Evolutionary conservation across 2,113 vertebrate genomes (phyloP), one percentile per base, ranked within the genome.

Genomic region (Gobiocypris rarus): DNA sequence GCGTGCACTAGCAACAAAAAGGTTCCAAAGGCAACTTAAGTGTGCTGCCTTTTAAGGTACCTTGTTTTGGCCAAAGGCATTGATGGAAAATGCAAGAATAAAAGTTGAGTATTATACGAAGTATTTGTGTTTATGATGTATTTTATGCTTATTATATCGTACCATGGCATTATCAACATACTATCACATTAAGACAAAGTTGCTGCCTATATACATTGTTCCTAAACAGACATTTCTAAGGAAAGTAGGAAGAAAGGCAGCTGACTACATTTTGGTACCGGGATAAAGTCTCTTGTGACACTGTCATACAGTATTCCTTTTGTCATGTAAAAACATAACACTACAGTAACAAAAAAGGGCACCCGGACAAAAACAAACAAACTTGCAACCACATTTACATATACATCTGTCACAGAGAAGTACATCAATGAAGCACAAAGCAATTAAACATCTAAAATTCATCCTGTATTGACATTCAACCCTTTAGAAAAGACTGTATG

Each of bases 381-480:
- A 71, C 38, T 10, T 43, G 38, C 67, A 43, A 71, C 38, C 10
- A 7, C 38, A 71, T 38, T 71, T 45, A 11, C 19, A 70, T n/a
- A 70, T 41, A 22, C 38, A 71, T 43, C 22, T 45, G 69, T 24
- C 69, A 71, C 65, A 69, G 4, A 38, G 9, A 10, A 69, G 31
- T 69, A 38, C 38, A 43, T 24, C 22, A 43, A 71, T 45, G n/a
- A 45, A 71, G 10, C 22, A 50, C 28, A 73, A 73, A 73, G 83
- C 52, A 59, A 80, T 50, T 34, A 73, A 61, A 84, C 26, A 78
- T 84, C 65, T 58, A 59, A 58, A 45, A 52, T 59, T 31, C 3
- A 45, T 84, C 38, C 83, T 54, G 58, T 24, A 50, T 48, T 41
- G 54, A 63, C 75, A 71, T 79, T 80, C 65, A 84, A 80, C 52